A percentile compares a stretch with the other conserved stretches of the same genome.
phyloP scores from a whole-genome alignment of 2,888 invertebrate species.

The Brachyopa scutellaris region DNA sequence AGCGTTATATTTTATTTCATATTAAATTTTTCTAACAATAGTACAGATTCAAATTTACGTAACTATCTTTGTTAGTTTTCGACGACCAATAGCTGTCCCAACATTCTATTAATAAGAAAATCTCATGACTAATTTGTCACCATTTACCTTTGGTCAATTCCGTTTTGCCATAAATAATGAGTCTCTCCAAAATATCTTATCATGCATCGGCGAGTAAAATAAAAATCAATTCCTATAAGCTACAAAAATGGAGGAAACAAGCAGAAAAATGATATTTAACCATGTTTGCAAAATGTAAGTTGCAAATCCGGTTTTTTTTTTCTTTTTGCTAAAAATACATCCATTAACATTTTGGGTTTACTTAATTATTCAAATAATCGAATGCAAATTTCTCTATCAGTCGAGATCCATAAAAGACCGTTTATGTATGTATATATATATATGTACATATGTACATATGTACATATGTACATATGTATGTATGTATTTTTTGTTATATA shows the following conservation, averaged over 20 bases:
- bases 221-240: conserved; percentile 3
- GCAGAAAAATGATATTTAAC: neutral
- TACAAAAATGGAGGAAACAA: conserved; percentile 24
- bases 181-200: neutral
- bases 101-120: no score
- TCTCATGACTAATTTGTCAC: neutral
- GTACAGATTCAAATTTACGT: no score
- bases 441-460: neutral
- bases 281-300: conserved; percentile 47
- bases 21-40: no score
- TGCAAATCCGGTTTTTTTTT: conserved; percentile 39
- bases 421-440: neutral
- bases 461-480: neutral
- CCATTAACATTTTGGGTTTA: conserved; percentile 51
- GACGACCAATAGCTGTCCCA: no score
- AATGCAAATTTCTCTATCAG: conserved; percentile 44
- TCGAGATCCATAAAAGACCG: conserved; percentile 32
- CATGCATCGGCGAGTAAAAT: neutral
- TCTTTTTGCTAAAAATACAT: conserved; percentile 30
- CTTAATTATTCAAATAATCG: conserved; percentile 40
- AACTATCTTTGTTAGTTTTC: no score
- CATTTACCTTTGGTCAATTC: conserved; percentile 1
- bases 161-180: neutral
- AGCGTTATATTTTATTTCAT: no score
- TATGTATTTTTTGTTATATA: neutral